phyloP scores from a whole-genome alignment of 2,888 invertebrate species.

The Chrysodeixis includens region DNA sequence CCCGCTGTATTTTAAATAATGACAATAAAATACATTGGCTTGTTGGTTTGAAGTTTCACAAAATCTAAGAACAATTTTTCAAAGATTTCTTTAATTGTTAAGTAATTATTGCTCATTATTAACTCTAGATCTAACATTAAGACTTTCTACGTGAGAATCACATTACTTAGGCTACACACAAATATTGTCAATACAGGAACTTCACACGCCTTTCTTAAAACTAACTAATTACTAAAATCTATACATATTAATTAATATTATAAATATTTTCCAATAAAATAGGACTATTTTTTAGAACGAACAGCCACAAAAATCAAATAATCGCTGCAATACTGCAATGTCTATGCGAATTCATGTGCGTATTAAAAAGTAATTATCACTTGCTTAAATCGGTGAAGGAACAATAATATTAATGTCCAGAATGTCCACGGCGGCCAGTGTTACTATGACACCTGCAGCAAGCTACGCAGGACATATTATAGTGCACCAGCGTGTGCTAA shows the following conservation, averaged over 20 bases:
- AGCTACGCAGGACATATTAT: too few relatives aligned
- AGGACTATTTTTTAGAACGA: background rate
- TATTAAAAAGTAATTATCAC: too few relatives aligned
- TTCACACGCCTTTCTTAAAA: conserved; percentile 63
- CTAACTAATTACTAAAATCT: conserved; percentile 42
- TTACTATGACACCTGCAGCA: too few relatives aligned
- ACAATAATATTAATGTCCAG: too few relatives aligned
- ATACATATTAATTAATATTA: conserved; percentile 6
- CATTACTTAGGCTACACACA: conserved; percentile 63
- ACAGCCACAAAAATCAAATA: too few relatives aligned
- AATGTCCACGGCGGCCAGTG: too few relatives aligned
- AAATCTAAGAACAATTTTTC: background rate
- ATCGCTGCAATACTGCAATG: too few relatives aligned
- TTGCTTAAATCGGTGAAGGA: too few relatives aligned
- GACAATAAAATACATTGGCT: too few relatives aligned
- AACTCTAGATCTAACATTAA: conserved; percentile 50
- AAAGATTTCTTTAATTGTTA: background rate
- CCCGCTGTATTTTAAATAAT: too few relatives aligned
- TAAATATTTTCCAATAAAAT: background rate
- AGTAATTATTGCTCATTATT: conserved; percentile 35
- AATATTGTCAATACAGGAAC: conserved; percentile 87
- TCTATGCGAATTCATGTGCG: too few relatives aligned
- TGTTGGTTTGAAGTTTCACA: background rate
- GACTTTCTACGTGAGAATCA: conserved; percentile 57
- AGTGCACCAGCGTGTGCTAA: too few relatives aligned